These are phyloP conservation scores for Kryptopterus vitreolus DNA, from an alignment of 2,797 vertebrate genomes.

Conservation along the genomic window DNA sequence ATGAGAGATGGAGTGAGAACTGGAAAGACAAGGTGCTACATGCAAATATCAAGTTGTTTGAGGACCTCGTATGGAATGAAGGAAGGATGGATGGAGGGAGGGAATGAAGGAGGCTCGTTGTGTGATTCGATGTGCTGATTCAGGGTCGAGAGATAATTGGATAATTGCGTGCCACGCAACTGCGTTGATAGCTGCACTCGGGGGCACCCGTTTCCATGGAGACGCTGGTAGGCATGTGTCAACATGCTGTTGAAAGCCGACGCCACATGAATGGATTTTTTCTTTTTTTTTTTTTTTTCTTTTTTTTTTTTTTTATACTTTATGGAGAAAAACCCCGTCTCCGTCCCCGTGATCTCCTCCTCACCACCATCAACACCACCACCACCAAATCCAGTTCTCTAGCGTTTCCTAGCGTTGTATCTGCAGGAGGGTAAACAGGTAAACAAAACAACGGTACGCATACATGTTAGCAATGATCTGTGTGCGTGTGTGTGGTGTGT, in stretches of 20 bases:
- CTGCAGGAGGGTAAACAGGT: conserved; percentile 32
- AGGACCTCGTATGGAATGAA: conserved; percentile 20
- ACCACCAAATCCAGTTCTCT: not conserved
- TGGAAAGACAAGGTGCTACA: conserved; percentile 57
- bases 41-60: conserved; percentile 57
- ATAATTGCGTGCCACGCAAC: conserved; percentile 72
- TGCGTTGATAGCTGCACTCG: conserved; percentile 68
- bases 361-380: not conserved
- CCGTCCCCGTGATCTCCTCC: not conserved
- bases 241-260: conserved; percentile 68
- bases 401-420: not conserved
- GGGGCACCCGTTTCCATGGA: conserved; percentile 72
- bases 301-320: too few species aligned
- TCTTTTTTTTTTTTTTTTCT: too few species aligned
- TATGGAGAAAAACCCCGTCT: conserved; percentile 52
- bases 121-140: conserved; percentile 64
- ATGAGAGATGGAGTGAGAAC: conserved; percentile 42
- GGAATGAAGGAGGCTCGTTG: conserved; percentile 10
- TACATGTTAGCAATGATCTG: too few species aligned
- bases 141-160: conserved; percentile 70
- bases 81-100: not conserved
- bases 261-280: conserved; percentile 69
- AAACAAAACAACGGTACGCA: conserved; percentile 44
- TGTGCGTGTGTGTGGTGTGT: not conserved
- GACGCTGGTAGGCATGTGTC: conserved; percentile 69